Conservation (phyloP, 2,797 vertebrate genomes). For the Thamnophis elegans region DNA sequence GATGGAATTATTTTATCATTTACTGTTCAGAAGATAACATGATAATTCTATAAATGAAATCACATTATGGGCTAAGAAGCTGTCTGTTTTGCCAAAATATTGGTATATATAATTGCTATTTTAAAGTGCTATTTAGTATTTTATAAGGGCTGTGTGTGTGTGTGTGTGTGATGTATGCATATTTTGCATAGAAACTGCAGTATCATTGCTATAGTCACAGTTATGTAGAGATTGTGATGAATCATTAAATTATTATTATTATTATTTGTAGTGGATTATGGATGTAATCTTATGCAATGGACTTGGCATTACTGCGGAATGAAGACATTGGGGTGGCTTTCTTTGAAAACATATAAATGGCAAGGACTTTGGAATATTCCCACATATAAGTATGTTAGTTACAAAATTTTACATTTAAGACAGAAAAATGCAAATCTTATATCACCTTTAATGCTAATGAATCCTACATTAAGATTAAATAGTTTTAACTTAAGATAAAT, state of each 20-base stretch:
- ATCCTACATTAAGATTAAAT: neutral
- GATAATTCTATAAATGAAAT: neutral
- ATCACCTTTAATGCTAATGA: neutral
- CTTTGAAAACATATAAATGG: constrained; percentile 98
- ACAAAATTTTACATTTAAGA: neutral
- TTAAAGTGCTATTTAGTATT: neutral
- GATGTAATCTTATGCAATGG: constrained; percentile 95
- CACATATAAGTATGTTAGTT: constrained; percentile 87
- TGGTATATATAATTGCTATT: neutral
- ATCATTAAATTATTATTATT: neutral
- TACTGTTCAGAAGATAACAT: neutral
- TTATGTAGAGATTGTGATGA: neutral
- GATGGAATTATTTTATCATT: neutral
- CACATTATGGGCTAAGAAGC: neutral
- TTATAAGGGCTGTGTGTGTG: neutral
- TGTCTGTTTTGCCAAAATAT: neutral
- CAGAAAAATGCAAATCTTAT: constrained; percentile 1
- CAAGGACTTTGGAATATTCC: constrained; percentile 99
- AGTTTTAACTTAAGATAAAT: neutral
- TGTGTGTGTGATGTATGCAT: neutral
- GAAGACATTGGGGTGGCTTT: constrained; percentile 96
- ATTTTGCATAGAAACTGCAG: neutral
- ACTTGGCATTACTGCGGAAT: constrained; percentile 98
- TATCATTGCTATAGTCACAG: neutral
- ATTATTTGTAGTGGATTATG: constrained; percentile 91